Evolutionary conservation across 2,797 vertebrate species (phyloP).

Genomic region (Sebastes iracundus): DNA sequence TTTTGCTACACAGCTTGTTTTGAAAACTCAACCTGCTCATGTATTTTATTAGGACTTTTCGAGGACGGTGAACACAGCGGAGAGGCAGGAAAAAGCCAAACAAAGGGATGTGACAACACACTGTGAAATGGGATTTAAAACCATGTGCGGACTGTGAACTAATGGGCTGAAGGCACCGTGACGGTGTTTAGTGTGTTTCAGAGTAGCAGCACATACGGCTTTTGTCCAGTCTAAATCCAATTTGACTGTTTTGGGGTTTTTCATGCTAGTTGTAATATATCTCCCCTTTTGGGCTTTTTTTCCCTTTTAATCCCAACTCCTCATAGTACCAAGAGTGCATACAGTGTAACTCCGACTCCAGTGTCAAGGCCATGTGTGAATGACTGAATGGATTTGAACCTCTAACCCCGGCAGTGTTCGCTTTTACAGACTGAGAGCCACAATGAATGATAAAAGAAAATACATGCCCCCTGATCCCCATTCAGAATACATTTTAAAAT

Average conservation of each 20-base stretch:
- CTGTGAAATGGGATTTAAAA: slow-evolving; percentile 79
- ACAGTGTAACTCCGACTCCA: slow-evolving; percentile 6
- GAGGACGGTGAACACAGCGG: slow-evolving; percentile 20
- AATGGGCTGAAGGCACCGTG: slow-evolving; percentile 65
- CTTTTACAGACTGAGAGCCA: neutral
- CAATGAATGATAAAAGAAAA: slow-evolving; percentile 2
- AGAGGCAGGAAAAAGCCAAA: slow-evolving; percentile 29
- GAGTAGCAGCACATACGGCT: slow-evolving; percentile 30
- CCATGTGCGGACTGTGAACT: slow-evolving; percentile 57
- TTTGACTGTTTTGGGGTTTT: slow-evolving; percentile 60
- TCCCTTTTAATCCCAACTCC: slow-evolving; percentile 42
- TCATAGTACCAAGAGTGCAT: slow-evolving; percentile 10
- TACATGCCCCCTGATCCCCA: neutral
- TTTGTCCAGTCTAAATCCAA: slow-evolving; percentile 73
- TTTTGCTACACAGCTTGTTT: neutral
- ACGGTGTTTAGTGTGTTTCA: slow-evolving; percentile 51
- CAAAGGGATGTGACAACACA: slow-evolving; percentile 55
- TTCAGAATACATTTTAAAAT: neutral
- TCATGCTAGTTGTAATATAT: slow-evolving; percentile 47
- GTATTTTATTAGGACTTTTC: slow-evolving; percentile 32
- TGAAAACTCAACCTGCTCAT: slow-evolving; percentile 6
- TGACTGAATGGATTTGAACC: slow-evolving; percentile 35
- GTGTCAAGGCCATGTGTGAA: slow-evolving; percentile 36
- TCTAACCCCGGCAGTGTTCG: slow-evolving; percentile 15
- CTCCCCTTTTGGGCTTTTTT: slow-evolving; percentile 41